A percentile compares a stretch with the other conserved stretches of the same genome.
Evolutionary conservation across 2,888 invertebrate genomes (phyloP).

Genomic region (Steromphala cineraria): DNA sequence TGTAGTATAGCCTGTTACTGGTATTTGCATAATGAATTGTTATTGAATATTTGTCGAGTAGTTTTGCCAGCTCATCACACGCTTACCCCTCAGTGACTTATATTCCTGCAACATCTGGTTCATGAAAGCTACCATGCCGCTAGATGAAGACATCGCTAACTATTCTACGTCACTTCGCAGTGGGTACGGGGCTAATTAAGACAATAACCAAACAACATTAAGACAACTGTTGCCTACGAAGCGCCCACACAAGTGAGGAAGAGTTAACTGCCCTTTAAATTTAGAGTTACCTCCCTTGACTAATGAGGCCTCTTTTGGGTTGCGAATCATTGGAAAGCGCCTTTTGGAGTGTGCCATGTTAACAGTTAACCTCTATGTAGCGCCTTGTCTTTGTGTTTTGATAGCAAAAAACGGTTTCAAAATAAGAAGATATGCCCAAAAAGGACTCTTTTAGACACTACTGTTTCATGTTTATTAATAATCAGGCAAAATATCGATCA

Average conservation of each 20-base stretch:
- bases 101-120: not conserved
- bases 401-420: too few species aligned
- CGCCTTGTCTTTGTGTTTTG: too few species aligned
- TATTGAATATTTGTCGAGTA: too few species aligned
- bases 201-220: not conserved
- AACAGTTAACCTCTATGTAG: too few species aligned
- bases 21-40: too few species aligned
- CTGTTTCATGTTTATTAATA: too few species aligned
- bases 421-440: too few species aligned
- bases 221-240: not conserved
- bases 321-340: not conserved
- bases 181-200: not conserved
- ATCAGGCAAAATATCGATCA: too few species aligned
- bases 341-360: too few species aligned
- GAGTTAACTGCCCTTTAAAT: not conserved
- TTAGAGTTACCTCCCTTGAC: not conserved
- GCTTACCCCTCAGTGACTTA: slow-evolving; percentile 5
- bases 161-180: not conserved
- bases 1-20: too few species aligned
- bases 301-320: not conserved
- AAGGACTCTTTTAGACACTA: too few species aligned
- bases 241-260: not conserved
- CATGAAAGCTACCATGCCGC: slow-evolving; percentile 2
- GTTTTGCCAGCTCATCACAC: too few species aligned
- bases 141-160: not conserved